Conservation (phyloP, 2,888 invertebrate genomes). For the Petrolisthes cinctipes region DNA sequence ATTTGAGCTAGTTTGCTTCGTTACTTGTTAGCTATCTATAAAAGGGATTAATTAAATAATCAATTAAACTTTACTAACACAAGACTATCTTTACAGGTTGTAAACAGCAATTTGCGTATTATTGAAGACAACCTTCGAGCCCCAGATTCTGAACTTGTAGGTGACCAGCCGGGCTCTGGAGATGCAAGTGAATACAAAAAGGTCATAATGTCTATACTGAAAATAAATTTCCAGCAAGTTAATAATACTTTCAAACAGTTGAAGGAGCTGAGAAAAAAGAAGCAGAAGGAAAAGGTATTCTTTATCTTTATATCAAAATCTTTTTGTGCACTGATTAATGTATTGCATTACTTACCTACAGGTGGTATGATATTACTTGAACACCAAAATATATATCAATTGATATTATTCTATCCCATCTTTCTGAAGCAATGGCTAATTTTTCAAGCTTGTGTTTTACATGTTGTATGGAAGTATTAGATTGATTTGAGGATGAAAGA, state of each 20-base stretch:
- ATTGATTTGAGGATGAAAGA: too few relatives aligned
- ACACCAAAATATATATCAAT: background rate
- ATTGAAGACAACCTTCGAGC: conserved; percentile 72
- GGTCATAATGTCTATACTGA: conserved; percentile 45
- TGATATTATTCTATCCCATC: too few relatives aligned
- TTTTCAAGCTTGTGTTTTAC: too few relatives aligned
- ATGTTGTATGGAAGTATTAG: too few relatives aligned
- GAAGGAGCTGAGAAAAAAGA: conserved; percentile 53
- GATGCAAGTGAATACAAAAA: conserved; percentile 52
- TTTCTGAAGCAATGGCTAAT: too few relatives aligned
- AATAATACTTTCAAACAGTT: conserved; percentile 51
- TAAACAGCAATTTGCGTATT: conserved; percentile 47
- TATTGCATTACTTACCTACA: background rate
- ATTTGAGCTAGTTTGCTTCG: too few relatives aligned
- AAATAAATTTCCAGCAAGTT: conserved; percentile 45
- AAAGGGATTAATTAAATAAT: too few relatives aligned
- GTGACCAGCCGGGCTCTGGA: conserved; percentile 81
- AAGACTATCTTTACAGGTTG: conserved; percentile 33
- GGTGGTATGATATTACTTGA: too few relatives aligned
- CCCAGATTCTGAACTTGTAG: conserved; percentile 80
- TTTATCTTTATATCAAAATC: background rate
- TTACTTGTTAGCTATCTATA: too few relatives aligned
- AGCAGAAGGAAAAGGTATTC: conserved; percentile 55
- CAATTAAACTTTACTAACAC: too few relatives aligned
- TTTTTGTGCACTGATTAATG: background rate